Evolutionary conservation across 37 sponge, comb jelly and placozoan species (phyloP).

Genomic region (Tethya wilhelma): DNA sequence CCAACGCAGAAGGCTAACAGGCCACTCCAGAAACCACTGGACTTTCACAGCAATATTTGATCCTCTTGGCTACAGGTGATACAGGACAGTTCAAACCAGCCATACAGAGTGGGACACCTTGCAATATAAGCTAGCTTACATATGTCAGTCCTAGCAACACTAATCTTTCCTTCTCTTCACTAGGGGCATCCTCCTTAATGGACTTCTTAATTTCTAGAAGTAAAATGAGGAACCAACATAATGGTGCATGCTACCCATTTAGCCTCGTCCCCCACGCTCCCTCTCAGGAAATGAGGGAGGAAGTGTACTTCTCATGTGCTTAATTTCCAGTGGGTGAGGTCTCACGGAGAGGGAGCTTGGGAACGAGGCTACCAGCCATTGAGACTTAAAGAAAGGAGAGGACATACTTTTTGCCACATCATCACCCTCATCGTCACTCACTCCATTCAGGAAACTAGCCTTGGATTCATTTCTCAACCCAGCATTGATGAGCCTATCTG

Average conservation of each 20-base stretch:
- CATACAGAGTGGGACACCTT: background rate
- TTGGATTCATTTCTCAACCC: no score
- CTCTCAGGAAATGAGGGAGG: background rate
- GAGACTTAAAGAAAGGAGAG: no score
- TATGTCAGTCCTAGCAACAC: slow-evolving; percentile 21
- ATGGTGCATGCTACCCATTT: no score
- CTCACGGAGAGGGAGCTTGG: no score
- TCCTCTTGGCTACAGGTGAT: slow-evolving; percentile 59
- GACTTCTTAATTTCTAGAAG: slow-evolving; percentile 7
- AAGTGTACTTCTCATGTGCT: background rate
- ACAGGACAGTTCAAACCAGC: background rate
- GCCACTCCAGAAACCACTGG: slow-evolving; percentile 85
- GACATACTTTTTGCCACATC: no score
- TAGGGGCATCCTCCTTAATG: slow-evolving; percentile 8
- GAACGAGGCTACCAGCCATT: no score
- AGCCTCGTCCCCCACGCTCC: no score
- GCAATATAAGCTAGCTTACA: background rate
- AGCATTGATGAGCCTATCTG: no score
- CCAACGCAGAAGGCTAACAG: slow-evolving; percentile 83
- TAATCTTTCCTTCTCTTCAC: slow-evolving; percentile 19
- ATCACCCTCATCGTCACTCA: no score
- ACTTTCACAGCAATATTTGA: slow-evolving; percentile 69
- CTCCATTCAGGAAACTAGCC: no score
- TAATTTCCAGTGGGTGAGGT: no score
- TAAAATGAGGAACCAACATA: background rate